Evolutionary conservation across 2,888 invertebrate genomes (phyloP).

Genomic region (Bembecia ichneumoniformis): DNA sequence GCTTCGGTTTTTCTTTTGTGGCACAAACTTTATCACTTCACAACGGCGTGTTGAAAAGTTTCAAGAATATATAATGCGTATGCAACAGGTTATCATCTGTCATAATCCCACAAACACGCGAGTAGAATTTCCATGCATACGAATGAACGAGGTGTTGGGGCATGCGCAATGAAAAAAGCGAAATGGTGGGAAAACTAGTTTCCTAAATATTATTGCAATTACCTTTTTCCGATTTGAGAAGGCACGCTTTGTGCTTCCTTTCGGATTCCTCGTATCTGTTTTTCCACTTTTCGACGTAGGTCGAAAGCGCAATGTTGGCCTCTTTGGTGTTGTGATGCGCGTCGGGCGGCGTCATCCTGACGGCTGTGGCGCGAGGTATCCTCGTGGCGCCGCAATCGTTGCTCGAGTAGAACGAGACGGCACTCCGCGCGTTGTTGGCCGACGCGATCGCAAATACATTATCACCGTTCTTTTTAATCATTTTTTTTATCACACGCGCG

Average conservation of each 20-base stretch:
- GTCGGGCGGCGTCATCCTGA: conserved; percentile 66
- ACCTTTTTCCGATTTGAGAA: conserved; percentile 81
- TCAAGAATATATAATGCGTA: conserved; percentile 48
- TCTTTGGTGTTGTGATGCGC: conserved; percentile 63
- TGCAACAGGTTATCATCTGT: conserved; percentile 66
- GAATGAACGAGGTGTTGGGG: conserved; percentile 25
- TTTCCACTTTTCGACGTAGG: conserved; percentile 76
- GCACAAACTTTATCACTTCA: conserved; percentile 5
- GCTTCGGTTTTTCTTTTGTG: no score
- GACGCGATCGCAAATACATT: conserved; percentile 71
- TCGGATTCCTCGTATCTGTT: conserved; percentile 80
- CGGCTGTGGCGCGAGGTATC: conserved; percentile 66
- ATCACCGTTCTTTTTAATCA: conserved; percentile 71
- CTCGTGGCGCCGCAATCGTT: conserved; percentile 42
- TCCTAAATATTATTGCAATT: conserved; percentile 30
- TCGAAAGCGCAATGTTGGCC: conserved; percentile 61
- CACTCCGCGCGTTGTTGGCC: conserved; percentile 60
- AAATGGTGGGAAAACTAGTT: conserved; percentile 26
- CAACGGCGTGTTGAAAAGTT: conserved; percentile 36
- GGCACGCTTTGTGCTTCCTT: conserved; percentile 75
- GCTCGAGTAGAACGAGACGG: conserved; percentile 56
- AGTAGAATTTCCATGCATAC: conserved; percentile 59
- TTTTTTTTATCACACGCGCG: conserved; percentile 63
- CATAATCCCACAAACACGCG: conserved; percentile 62
- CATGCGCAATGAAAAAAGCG: conserved; percentile 48